Evolutionary conservation across 2,113 vertebrate genomes (phyloP).

Genomic region (Quiscalus mexicanus): DNA sequence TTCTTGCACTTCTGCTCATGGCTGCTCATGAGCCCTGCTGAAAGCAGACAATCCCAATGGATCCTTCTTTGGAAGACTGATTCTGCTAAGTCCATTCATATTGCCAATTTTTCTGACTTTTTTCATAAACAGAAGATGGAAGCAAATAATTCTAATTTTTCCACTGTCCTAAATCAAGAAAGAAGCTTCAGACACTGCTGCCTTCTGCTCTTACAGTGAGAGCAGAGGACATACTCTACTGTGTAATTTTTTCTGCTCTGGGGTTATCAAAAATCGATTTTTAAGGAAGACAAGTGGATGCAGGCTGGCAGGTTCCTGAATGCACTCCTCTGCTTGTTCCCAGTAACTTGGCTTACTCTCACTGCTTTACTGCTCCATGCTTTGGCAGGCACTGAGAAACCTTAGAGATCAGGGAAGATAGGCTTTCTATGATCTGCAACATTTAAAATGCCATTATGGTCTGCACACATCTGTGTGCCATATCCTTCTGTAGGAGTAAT

Average conservation of each 20-base stretch:
- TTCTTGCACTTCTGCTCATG: not conserved
- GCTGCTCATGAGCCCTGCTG: not conserved
- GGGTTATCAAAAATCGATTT: not conserved
- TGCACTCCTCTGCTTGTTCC: not conserved
- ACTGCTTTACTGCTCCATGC: not conserved
- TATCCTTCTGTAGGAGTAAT: not conserved
- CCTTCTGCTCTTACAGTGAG: not conserved
- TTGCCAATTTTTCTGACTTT: not conserved
- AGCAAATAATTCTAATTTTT: not conserved
- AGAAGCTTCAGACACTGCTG: not conserved
- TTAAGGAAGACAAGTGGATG: accelerated
- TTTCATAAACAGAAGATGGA: not conserved
- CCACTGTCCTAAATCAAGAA: not conserved
- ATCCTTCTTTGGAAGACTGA: not conserved
- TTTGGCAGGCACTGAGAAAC: not conserved
- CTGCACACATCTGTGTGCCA: not conserved
- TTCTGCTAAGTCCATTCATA: not conserved
- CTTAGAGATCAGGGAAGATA: not conserved
- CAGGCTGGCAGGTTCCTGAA: not conserved
- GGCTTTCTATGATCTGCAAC: not conserved
- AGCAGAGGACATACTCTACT: not conserved
- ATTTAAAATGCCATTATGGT: not conserved
- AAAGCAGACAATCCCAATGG: not conserved
- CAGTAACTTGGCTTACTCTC: not conserved
- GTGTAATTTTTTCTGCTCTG: not conserved